These are phyloP conservation scores for Sebastes trivittatus DNA, from an alignment of 2,797 vertebrate species.

Conservation along the genomic window DNA sequence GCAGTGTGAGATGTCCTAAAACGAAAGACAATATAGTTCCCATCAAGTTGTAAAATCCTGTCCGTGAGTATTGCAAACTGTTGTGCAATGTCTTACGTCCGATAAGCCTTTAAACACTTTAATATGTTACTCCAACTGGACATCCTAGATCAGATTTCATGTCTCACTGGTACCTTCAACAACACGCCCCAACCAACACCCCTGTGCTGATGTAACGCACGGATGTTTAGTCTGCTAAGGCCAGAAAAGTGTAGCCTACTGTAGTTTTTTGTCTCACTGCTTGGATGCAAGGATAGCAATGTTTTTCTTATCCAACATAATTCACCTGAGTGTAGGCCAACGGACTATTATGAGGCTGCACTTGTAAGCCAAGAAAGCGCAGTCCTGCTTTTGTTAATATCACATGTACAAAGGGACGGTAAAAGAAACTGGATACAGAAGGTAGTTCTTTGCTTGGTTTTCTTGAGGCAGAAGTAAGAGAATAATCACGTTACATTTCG, in stretches of 20 bases:
- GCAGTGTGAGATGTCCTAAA: neutral
- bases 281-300: neutral
- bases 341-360: neutral
- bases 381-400: neutral
- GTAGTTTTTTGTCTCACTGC: neutral
- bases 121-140: no score
- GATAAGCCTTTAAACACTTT: no score
- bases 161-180: no score
- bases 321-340: neutral
- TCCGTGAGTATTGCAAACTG: no score
- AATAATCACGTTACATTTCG: conserved; percentile 34
- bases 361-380: neutral
- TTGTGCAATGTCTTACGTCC: no score
- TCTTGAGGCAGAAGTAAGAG: neutral
- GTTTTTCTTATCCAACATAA: neutral
- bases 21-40: no score
- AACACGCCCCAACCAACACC: no score
- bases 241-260: neutral
- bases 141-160: no score
- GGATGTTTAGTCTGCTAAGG: no score
- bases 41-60: no score
- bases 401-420: neutral
- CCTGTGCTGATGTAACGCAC: no score
- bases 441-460: neutral
- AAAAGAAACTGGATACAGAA: neutral